Evolutionary conservation across 2,888 invertebrate genomes (phyloP), one percentile per base, ranked within the genome.

Genomic region (Limnephilus marmoratus): DNA sequence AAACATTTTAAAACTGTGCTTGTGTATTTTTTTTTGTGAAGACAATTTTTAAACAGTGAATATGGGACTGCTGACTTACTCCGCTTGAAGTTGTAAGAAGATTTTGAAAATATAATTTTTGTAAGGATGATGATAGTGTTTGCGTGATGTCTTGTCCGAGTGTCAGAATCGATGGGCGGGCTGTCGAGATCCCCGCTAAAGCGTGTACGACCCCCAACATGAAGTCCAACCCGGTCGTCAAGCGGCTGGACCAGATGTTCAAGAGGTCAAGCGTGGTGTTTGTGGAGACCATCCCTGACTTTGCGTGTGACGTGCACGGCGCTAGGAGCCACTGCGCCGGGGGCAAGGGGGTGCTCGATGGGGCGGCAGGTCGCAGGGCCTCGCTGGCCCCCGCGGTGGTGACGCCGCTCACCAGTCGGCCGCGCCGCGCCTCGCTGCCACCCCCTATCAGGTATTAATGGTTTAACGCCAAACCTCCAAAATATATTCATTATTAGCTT

Each of bases 231-330:
- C 97, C 97, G 94, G 97, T 97, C 92, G 97, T 98, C 95, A 97
- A 97, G 94, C 97, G 97, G 94, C 95, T 98, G 94, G 98, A 98
- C 94, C 97, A 97, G 85, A 97, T 98, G 94, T 98, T 98, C 95
- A 96, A 96, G 97, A 94, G 97, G 96, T 94, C 94, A 97, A 94
- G 91, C 53, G 92, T 85, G n/a, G 95, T 96, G 49, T 95, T 96
- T 93, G 95, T 96, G 49, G 96, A 97, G 94, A 96, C 96, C 82
- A 96, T 96, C 94, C 96, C 96, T 89, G 97, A 97, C 95, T 96
- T 96, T 93, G 97, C 97, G 93, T 98, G 98, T 94, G 97, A 98
- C 94, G 97, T 98, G 80, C 98, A 98, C 95, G 97, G 97, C 83
- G 95, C 96, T 37, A 92, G 92, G 93, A 95, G 96, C 90, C 95